A percentile compares a stretch with the other conserved stretches of the same genome.
Conservation (phyloP, 2,888 invertebrate genomes). For the Steromphala cineraria region DNA sequence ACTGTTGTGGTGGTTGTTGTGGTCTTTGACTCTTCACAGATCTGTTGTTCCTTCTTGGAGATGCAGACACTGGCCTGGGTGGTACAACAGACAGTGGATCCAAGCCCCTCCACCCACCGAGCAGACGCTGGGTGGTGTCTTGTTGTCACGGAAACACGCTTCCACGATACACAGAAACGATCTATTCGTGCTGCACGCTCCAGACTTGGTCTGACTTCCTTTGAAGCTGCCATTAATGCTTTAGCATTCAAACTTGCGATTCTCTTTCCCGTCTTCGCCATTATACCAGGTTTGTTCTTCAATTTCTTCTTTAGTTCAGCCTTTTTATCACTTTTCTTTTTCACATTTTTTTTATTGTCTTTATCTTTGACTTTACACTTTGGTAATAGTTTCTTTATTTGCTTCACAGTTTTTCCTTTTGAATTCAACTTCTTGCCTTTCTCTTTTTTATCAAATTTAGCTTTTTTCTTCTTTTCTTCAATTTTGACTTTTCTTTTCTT, state of each 20-base stretch:
- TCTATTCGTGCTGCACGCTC: constrained; percentile 36
- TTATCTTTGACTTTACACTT: constrained; percentile 13
- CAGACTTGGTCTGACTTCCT: constrained; percentile 22
- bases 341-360: background rate
- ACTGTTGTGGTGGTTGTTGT: background rate
- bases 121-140: background rate
- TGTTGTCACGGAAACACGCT: constrained; percentile 13
- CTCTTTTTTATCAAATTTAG: constrained; percentile 19
- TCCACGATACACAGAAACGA: constrained; percentile 37
- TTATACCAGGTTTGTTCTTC: constrained; percentile 13
- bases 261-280: constrained; percentile 24
- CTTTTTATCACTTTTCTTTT: background rate
- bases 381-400: constrained; percentile 30
- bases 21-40: background rate
- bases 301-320: constrained; percentile 11
- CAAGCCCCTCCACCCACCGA: constrained; percentile 29
- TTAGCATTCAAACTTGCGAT: constrained; percentile 39
- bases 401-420: constrained; percentile 18
- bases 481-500: constrained; percentile 1
- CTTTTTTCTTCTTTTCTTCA: constrained; percentile 19
- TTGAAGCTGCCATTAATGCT: constrained; percentile 34
- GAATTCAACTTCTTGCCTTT: constrained; percentile 7
- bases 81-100: background rate
- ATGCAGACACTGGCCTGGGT: background rate
- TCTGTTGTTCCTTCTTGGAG: constrained; percentile 15